phyloP scores from a whole-genome alignment of 2,113 vertebrate species.

The Triplophysa siluroides region DNA sequence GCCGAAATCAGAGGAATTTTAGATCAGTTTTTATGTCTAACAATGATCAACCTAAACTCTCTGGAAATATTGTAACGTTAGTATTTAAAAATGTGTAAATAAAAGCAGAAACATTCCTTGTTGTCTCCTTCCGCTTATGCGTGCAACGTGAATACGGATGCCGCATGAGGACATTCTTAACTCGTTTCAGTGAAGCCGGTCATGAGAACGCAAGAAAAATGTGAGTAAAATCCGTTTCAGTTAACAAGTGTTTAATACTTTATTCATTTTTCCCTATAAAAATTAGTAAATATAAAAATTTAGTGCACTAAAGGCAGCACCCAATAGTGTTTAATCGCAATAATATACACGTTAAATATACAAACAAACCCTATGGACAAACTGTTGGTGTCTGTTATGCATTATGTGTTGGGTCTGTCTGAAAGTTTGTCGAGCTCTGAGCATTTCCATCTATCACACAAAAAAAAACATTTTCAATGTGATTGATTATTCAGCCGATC shows the following conservation, averaged over 20 bases:
- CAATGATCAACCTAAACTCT: too few species aligned
- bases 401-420: background rate
- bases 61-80: too few species aligned
- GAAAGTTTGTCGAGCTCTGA: background rate
- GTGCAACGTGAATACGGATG: background rate
- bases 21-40: too few species aligned
- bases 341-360: slow-evolving; percentile 18
- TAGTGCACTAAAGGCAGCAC: slow-evolving; percentile 7
- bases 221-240: background rate
- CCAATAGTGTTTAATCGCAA: slow-evolving; percentile 37
- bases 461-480: background rate
- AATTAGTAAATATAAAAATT: background rate
- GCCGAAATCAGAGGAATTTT: too few species aligned
- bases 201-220: background rate
- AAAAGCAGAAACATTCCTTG: too few species aligned
- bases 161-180: background rate
- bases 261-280: background rate
- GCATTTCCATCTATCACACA: background rate
- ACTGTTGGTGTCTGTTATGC: slow-evolving; percentile 2
- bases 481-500: too few species aligned
- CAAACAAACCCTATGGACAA: background rate
- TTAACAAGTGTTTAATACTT: background rate
- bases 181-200: background rate
- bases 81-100: too few species aligned
- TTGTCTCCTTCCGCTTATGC: background rate